phyloP scores from a whole-genome alignment of 92 coral and sea anemone species.

The Galaxea fascicularis region DNA sequence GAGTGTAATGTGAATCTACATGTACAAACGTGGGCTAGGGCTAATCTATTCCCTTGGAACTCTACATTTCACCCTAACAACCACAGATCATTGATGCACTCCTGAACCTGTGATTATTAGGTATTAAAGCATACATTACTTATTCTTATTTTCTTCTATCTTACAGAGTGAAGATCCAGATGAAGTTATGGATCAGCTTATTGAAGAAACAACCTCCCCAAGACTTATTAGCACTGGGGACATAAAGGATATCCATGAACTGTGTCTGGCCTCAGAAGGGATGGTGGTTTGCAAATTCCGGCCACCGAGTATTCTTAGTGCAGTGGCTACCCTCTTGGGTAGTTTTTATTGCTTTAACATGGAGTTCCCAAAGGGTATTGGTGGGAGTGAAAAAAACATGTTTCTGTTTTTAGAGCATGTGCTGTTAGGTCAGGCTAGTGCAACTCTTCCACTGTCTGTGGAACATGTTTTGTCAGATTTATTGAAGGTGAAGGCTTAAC shows the following conservation, averaged over 20 bases:
- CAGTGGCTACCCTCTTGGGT: conserved; percentile 24
- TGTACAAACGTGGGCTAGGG: too few species aligned
- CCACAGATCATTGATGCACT: not conserved
- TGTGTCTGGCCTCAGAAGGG: conserved; percentile 17
- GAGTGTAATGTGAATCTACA: too few species aligned
- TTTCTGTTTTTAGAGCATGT: conserved; percentile 10
- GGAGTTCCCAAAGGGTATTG: conserved; percentile 7
- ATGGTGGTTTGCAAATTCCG: conserved; percentile 10
- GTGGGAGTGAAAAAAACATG: not conserved
- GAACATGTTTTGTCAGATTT: not conserved
- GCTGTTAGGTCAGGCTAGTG: not conserved
- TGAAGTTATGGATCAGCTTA: not conserved
- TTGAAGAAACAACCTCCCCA: conserved; percentile 18
- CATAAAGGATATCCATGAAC: not conserved
- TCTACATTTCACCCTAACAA: not conserved
- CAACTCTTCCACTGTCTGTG: conserved; percentile 14
- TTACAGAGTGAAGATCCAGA: not conserved
- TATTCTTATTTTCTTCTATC: not conserved
- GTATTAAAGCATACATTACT: not conserved
- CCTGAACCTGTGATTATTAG: not conserved
- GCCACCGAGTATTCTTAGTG: conserved; percentile 2
- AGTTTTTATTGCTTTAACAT: not conserved
- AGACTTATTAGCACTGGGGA: conserved; percentile 13
- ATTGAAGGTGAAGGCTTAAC: not conserved
- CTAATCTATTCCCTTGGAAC: too few species aligned